Evolutionary conservation across 1,140 invertebrate genomes (phyloP).

Genomic region (Danaus plexippus): DNA sequence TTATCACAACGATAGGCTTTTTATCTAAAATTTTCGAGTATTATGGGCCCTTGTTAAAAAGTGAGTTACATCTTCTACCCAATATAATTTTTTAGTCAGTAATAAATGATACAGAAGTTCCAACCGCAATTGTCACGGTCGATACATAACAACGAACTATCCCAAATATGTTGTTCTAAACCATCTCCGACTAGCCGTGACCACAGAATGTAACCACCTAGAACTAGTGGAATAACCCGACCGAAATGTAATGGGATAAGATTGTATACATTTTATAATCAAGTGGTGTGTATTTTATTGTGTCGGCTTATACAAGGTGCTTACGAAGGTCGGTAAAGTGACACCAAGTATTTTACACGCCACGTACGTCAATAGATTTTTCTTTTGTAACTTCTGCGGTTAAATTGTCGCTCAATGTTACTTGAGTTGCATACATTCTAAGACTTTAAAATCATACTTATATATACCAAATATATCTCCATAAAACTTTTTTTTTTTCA

Average conservation of each 20-base stretch:
- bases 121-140: constrained; percentile 33
- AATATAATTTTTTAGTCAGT: no score
- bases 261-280: constrained; percentile 17
- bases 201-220: constrained; percentile 28
- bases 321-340: constrained; percentile 36
- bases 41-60: no score
- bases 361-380: constrained; percentile 30
- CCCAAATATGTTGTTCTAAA: constrained; percentile 55
- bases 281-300: constrained; percentile 14
- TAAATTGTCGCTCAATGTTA: no score
- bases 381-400: constrained; percentile 6
- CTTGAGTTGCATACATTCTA: no score
- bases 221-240: constrained; percentile 16
- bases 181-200: constrained; percentile 43
- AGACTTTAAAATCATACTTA: no score
- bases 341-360: constrained; percentile 33
- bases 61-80: no score
- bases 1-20: no score
- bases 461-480: no score
- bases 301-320: constrained; percentile 28
- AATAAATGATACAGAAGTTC: not conserved
- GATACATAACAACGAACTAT: constrained; percentile 42
- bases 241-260: constrained; percentile 21
- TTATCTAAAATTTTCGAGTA: no score
- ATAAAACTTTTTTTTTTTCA: no score